A percentile compares a stretch with the other conserved stretches of the same genome.
These are phyloP conservation scores for Oostethus manadensis DNA, from an alignment of 2,113 vertebrate species.

Conservation along the genomic window DNA sequence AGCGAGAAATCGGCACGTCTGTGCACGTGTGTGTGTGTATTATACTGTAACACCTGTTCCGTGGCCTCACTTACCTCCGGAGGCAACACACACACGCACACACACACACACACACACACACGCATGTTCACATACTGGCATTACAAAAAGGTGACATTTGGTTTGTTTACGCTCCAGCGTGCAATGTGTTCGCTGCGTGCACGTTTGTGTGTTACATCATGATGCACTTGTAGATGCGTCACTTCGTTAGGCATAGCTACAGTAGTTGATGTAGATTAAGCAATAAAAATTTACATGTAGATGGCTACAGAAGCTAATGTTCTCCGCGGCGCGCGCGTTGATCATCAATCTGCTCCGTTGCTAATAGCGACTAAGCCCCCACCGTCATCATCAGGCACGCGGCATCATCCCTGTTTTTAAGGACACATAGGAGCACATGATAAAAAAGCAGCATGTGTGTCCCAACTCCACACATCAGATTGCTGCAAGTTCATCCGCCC, in stretches of 20 bases:
- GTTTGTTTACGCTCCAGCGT: constrained; percentile 1
- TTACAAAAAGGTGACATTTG: constrained; percentile 20
- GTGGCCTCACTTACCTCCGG: constrained; percentile 61
- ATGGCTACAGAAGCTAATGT: too few relatives aligned
- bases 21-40: constrained; percentile 24
- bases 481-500: too few relatives aligned
- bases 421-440: too few relatives aligned
- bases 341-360: background rate
- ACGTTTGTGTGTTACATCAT: background rate
- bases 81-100: constrained; percentile 23
- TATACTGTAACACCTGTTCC: constrained; percentile 69
- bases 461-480: too few relatives aligned
- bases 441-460: too few relatives aligned
- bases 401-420: too few relatives aligned
- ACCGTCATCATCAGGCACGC: too few relatives aligned
- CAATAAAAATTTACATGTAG: too few relatives aligned
- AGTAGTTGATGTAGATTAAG: too few relatives aligned
- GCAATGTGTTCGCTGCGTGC: background rate
- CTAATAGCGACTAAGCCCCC: too few relatives aligned
- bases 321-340: background rate
- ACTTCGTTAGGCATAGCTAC: background rate
- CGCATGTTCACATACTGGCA: constrained; percentile 1
- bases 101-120: constrained; percentile 12
- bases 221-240: background rate
- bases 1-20: background rate